These are phyloP conservation scores for Tetramorium bicarinatum DNA, from an alignment of 2,888 invertebrate genomes.

Conservation along the genomic window DNA sequence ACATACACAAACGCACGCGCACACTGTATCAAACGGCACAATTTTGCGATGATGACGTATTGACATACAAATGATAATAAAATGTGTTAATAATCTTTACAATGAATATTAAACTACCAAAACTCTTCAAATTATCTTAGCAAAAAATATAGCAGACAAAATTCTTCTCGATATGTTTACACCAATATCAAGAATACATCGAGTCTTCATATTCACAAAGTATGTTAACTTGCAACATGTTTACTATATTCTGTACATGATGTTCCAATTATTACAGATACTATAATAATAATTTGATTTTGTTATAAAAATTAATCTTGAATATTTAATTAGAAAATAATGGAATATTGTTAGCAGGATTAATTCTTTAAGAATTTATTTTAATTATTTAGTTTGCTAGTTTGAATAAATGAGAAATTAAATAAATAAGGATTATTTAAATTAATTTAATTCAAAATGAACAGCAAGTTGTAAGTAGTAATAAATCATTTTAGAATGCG, in stretches of 20 bases:
- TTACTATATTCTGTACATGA: neutral
- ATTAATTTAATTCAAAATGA: neutral
- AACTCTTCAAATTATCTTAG: neutral
- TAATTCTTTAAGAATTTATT: neutral
- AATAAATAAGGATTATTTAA: neutral
- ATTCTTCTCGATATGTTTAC: neutral
- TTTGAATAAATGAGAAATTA: neutral
- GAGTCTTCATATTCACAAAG: no score
- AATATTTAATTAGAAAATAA: neutral
- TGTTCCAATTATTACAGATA: conserved; percentile 5
- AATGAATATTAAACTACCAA: neutral
- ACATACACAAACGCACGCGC: neutral
- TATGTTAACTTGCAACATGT: neutral
- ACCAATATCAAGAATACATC: no score
- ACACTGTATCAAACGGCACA: neutral
- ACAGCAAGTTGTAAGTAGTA: neutral
- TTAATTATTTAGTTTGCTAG: neutral
- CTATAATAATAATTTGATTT: neutral
- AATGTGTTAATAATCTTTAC: neutral
- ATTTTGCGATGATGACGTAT: neutral
- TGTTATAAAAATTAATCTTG: neutral
- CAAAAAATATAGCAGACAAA: neutral
- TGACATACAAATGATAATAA: neutral
- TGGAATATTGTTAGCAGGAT: neutral
- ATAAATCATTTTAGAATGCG: conserved; percentile 62